Evolutionary conservation across 2,113 vertebrate genomes (phyloP).

Genomic region (Lophura nycthemera): DNA sequence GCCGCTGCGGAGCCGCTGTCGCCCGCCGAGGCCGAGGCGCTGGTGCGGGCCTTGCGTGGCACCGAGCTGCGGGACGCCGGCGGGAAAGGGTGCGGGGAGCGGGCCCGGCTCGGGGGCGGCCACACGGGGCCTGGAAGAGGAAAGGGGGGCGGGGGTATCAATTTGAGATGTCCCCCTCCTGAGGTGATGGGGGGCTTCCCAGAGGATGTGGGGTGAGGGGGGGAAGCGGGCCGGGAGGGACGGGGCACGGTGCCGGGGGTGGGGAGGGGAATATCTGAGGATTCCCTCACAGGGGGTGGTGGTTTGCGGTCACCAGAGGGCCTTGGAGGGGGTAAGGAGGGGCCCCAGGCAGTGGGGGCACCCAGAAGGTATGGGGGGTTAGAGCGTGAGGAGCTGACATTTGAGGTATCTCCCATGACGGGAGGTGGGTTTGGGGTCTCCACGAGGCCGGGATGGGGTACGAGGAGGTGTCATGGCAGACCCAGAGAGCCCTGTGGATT

Average conservation of each 20-base stretch:
- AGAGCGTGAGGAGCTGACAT: neutral
- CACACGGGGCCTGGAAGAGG: fast-evolving
- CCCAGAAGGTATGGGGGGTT: too few relatives aligned
- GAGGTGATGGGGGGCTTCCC: neutral
- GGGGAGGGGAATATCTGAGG: too few relatives aligned
- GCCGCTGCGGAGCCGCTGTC: conserved; percentile 53
- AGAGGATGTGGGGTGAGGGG: neutral
- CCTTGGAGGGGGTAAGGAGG: too few relatives aligned
- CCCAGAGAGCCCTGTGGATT: neutral
- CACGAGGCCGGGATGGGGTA: neutral
- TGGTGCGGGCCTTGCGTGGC: conserved; percentile 79
- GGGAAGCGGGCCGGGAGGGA: too few relatives aligned
- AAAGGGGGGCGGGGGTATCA: neutral
- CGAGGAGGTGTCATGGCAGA: too few relatives aligned
- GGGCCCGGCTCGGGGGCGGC: neutral
- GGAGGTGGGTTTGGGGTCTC: neutral
- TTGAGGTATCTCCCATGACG: neutral
- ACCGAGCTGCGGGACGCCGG: conserved; percentile 83
- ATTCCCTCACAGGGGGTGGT: too few relatives aligned
- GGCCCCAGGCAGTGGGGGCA: neutral
- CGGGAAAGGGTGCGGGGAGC: conserved; percentile 16
- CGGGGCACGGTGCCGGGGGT: too few relatives aligned
- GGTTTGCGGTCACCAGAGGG: neutral
- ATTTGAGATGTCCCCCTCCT: fast-evolving
- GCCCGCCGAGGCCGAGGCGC: conserved; percentile 82